Conservation (phyloP, 1,140 invertebrate species). For the Hypsibius dujardini region DNA sequence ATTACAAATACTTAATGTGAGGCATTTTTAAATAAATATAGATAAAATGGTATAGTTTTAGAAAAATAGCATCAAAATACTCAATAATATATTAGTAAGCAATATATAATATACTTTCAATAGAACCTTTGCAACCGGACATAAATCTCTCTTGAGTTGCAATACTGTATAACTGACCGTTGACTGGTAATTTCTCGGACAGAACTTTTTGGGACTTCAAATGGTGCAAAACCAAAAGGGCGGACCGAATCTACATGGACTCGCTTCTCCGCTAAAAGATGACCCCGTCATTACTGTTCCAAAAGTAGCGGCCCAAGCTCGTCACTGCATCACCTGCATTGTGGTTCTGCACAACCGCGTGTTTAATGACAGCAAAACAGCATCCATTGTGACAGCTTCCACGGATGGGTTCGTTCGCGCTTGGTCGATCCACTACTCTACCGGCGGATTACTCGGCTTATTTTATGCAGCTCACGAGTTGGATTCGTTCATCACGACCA, state of each 20-base stretch:
- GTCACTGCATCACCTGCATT: background rate
- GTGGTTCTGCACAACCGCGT: background rate
- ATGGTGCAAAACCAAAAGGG: background rate
- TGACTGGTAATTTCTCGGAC: too few species aligned
- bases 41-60: too few species aligned
- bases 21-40: too few species aligned
- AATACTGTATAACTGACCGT: too few species aligned
- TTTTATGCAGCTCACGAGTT: conserved; percentile 20
- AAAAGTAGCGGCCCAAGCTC: background rate
- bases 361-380: background rate
- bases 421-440: background rate
- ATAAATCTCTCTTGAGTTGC: background rate
- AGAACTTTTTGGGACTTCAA: conserved; percentile 1
- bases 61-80: too few species aligned
- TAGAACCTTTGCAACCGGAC: too few species aligned
- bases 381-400: background rate
- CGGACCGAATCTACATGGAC: background rate
- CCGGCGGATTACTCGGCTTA: background rate
- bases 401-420: background rate
- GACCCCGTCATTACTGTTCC: background rate
- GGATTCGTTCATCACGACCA: background rate
- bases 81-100: too few species aligned
- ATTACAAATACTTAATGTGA: too few species aligned
- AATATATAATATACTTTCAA: too few species aligned
- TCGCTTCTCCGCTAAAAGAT: background rate